These are phyloP conservation scores for Sparus aurata DNA, from an alignment of 2,797 vertebrate species.

Conservation along the genomic window DNA sequence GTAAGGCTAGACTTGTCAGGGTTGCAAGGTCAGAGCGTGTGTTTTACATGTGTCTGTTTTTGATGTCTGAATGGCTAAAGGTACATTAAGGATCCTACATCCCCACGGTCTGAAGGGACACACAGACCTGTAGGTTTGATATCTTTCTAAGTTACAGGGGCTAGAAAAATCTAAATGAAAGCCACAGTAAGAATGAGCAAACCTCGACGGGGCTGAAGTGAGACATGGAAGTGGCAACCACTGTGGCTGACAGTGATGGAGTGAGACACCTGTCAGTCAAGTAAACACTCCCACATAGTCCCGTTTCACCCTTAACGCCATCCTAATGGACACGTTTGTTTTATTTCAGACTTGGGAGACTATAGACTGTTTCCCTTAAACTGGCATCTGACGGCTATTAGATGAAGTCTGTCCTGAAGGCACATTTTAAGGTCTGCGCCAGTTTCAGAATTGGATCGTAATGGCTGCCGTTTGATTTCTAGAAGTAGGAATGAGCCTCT, in stretches of 20 bases:
- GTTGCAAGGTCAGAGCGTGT: constrained; percentile 14
- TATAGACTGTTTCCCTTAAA: neutral
- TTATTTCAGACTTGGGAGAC: neutral
- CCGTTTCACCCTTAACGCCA: constrained; percentile 9
- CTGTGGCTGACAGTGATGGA: neutral
- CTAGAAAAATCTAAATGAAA: constrained; percentile 4
- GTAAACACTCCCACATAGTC: neutral
- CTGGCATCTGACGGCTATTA: neutral
- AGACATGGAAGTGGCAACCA: neutral
- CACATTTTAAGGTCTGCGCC: neutral
- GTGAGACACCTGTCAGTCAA: constrained; percentile 15
- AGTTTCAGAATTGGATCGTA: neutral
- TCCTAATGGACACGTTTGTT: neutral
- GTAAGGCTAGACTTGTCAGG: constrained; percentile 12
- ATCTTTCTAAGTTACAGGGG: constrained; percentile 1
- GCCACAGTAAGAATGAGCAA: neutral
- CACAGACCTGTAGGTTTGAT: neutral
- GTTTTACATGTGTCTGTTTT: constrained; percentile 24
- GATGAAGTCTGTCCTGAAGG: constrained; percentile 4
- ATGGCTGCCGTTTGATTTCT: constrained; percentile 18
- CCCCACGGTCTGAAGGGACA: constrained; percentile 5
- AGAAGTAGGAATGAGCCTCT: neutral
- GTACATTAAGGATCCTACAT: neutral
- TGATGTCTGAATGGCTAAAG: constrained; percentile 10
- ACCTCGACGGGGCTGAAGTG: neutral